A percentile compares a stretch with the other conserved stretches of the same genome.
Evolutionary conservation across 2,797 vertebrate genomes (phyloP).

Genomic region (Selene dorsalis): DNA sequence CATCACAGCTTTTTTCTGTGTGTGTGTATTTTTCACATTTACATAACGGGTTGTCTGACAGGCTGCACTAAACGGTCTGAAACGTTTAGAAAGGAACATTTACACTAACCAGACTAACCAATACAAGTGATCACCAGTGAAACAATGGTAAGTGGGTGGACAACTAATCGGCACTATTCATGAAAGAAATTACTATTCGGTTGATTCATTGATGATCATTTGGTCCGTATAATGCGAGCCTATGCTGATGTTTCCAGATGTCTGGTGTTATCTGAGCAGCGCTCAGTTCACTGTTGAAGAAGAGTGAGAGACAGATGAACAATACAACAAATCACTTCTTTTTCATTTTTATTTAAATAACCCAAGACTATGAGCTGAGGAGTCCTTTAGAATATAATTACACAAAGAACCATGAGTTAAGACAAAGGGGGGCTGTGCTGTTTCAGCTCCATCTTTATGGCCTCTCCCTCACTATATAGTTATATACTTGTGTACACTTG

Average conservation of each 20-base stretch:
- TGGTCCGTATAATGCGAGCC: background rate
- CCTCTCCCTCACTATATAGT: too few species aligned
- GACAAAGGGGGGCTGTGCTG: too few species aligned
- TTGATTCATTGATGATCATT: background rate
- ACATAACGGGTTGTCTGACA: background rate
- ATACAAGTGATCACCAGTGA: background rate
- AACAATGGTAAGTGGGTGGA: background rate
- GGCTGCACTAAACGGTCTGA: background rate
- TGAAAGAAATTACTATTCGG: background rate
- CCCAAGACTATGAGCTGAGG: background rate
- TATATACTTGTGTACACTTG: too few species aligned
- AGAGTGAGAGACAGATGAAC: background rate
- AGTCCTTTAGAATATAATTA: background rate
- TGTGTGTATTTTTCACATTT: slow-evolving; percentile 13
- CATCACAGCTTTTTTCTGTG: slow-evolving; percentile 13
- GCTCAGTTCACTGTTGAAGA: background rate
- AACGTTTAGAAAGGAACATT: background rate
- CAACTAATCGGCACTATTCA: background rate
- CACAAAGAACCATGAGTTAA: background rate
- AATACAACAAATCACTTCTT: background rate
- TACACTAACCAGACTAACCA: background rate
- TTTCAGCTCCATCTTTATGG: too few species aligned
- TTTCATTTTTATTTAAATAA: background rate
- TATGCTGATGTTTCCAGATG: background rate
- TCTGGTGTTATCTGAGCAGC: background rate